phyloP scores from a whole-genome alignment of 2,113 vertebrate species.

The Gambusia holbrooki region DNA sequence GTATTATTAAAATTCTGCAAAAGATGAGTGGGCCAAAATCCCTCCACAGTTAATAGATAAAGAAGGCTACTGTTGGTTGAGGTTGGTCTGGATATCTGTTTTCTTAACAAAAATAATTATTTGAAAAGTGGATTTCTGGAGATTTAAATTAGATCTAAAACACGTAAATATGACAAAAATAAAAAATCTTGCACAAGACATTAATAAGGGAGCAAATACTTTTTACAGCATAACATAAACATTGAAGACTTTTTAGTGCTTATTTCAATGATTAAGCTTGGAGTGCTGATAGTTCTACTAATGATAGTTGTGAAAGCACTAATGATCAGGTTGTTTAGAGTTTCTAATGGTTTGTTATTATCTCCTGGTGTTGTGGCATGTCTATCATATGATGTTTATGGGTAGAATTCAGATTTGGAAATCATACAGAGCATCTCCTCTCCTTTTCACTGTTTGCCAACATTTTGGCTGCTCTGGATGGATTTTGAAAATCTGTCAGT shows the following conservation, averaged over 20 bases:
- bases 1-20: neutral
- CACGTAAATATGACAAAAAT: neutral
- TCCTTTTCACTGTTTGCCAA: neutral
- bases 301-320: neutral
- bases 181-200: neutral
- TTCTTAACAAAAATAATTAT: neutral
- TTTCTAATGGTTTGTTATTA: neutral
- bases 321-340: neutral
- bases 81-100: neutral
- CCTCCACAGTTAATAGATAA: neutral
- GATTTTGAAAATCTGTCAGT: neutral
- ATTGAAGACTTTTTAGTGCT: neutral
- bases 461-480: neutral
- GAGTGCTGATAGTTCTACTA: no score
- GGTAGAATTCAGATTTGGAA: neutral
- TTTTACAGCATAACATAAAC: neutral
- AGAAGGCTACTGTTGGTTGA: neutral
- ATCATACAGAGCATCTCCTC: neutral
- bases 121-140: neutral
- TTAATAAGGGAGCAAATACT: neutral
- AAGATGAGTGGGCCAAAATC: neutral
- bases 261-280: neutral
- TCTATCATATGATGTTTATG: slow-evolving; percentile 1
- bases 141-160: neutral
- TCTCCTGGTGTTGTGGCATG: neutral